These are phyloP conservation scores for Aelia acuminata DNA, from an alignment of 2,888 invertebrate genomes.

Conservation along the genomic window DNA sequence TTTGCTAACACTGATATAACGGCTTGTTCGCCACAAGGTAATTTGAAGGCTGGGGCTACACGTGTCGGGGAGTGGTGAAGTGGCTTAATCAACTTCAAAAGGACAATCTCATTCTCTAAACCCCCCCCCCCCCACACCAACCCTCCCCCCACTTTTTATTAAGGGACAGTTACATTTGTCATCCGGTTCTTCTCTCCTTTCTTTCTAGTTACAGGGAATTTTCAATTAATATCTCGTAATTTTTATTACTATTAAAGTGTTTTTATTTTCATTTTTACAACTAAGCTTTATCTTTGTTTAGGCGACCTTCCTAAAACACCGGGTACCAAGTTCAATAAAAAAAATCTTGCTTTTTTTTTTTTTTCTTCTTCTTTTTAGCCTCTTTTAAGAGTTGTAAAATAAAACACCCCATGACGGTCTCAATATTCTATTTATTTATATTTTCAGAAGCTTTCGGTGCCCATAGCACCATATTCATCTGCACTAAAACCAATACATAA, in stretches of 20 bases:
- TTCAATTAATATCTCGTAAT: not conserved
- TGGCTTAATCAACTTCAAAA: conserved; percentile 45
- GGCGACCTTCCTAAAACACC: not conserved
- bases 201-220: not conserved
- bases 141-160: not conserved
- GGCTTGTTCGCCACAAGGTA: conserved; percentile 30
- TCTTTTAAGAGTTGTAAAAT: too few species aligned
- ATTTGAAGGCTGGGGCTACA: conserved; percentile 13
- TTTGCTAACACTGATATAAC: conserved; percentile 42
- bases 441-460: too few species aligned
- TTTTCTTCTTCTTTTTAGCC: too few species aligned
- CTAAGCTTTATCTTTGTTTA: not conserved
- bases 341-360: too few species aligned
- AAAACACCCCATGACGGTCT: too few species aligned
- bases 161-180: conserved; percentile 30
- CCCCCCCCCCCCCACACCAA: not conserved
- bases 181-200: not conserved
- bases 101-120: conserved; percentile 11
- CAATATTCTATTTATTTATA: too few species aligned
- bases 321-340: too few species aligned
- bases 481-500: too few species aligned
- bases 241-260: not conserved
- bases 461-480: too few species aligned
- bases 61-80: conserved; percentile 12
- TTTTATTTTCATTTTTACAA: not conserved